A percentile compares a stretch with the other conserved stretches of the same genome.
phyloP scores from a whole-genome alignment of 2,113 vertebrate species.

The Indri indri region DNA sequence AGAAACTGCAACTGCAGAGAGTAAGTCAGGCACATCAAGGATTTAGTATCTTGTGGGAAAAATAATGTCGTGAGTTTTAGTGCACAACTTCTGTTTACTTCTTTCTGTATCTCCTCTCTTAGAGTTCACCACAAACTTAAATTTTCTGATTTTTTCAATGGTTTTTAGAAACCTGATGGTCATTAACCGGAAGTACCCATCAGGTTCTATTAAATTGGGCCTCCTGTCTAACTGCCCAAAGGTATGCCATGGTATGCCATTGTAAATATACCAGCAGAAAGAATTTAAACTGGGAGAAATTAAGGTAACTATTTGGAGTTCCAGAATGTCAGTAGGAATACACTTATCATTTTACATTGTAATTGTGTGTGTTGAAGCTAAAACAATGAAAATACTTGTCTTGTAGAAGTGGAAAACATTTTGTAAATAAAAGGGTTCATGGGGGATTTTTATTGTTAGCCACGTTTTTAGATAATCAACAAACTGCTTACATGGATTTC shows the following conservation, averaged over 20 bases:
- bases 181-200: not conserved
- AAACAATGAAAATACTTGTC: not conserved
- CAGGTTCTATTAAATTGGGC: not conserved
- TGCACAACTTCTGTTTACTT: not conserved
- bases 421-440: not conserved
- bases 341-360: not conserved
- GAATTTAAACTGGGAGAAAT: not conserved
- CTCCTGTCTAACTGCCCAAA: not conserved
- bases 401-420: not conserved
- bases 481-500: conserved; percentile 50
- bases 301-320: not conserved
- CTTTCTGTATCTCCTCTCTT: not conserved
- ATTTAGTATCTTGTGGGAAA: not conserved
- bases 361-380: not conserved
- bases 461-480: not conserved
- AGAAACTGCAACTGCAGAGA: conserved; percentile 28
- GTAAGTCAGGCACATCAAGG: not conserved
- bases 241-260: not conserved
- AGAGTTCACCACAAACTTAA: not conserved
- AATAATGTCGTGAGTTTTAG: not conserved
- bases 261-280: not conserved
- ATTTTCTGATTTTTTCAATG: not conserved
- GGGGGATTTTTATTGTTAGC: conserved; percentile 59
- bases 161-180: not conserved
- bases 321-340: not conserved